Evolutionary conservation across 2,888 invertebrate species (phyloP).

Genomic region (Habrosyne pyritoides): DNA sequence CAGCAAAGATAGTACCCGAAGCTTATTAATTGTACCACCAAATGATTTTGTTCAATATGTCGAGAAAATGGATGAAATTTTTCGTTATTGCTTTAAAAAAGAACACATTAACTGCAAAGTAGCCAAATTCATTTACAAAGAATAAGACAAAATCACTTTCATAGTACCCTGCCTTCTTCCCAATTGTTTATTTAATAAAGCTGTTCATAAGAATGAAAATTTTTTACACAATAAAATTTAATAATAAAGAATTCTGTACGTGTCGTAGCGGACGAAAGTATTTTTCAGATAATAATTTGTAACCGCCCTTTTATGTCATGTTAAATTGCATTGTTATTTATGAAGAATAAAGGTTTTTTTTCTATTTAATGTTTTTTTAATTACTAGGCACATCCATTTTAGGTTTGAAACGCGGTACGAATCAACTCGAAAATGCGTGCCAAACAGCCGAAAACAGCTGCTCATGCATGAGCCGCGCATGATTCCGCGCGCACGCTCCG

Average conservation of each 20-base stretch:
- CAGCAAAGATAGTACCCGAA: slow-evolving; percentile 6
- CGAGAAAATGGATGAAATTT: slow-evolving; percentile 17
- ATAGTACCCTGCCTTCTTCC: slow-evolving; percentile 15
- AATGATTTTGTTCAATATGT: slow-evolving; percentile 19
- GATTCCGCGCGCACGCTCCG: too few species aligned
- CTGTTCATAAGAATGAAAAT: slow-evolving; percentile 16
- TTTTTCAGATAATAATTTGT: slow-evolving; percentile 18
- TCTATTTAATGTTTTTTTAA: too few species aligned
- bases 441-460: too few species aligned
- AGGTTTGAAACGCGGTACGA: too few species aligned
- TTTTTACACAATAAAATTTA: slow-evolving; percentile 16
- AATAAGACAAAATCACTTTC: slow-evolving; percentile 15
- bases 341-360: too few species aligned
- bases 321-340: too few species aligned
- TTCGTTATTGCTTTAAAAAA: neutral
- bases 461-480: too few species aligned
- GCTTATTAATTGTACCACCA: slow-evolving; percentile 12
- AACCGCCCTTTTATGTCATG: too few species aligned
- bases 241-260: slow-evolving; percentile 17
- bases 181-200: slow-evolving; percentile 15
- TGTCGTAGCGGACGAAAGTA: slow-evolving; percentile 10
- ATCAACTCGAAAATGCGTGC: too few species aligned
- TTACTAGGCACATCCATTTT: too few species aligned
- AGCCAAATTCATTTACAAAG: slow-evolving; percentile 13
- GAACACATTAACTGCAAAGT: slow-evolving; percentile 15